Base-by-base conservation (phyloP, 2,113 vertebrate genomes). In the Baryphthengus martii region DNA sequence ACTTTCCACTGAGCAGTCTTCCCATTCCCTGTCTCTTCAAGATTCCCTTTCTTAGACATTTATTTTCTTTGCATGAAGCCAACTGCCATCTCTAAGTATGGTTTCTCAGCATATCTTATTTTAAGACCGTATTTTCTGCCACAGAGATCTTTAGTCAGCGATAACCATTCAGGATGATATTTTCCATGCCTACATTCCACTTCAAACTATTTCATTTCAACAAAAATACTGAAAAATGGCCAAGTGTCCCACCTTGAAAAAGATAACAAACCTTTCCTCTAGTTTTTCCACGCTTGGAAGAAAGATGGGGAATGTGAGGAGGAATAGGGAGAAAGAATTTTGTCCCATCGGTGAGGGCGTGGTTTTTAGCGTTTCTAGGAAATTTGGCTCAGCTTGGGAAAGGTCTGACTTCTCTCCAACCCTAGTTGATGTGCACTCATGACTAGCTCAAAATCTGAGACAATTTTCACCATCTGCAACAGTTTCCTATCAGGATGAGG, bases 391-490 rank as follows among this genome's bases (percentile, higher is more conserved):
- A 49, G 10, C 26, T 66, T 59, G 35, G 35, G 18, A 52, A 65
- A 73, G 9, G 11, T 4, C 23, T 5, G 15, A 33, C 15, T 58
- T 59, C 17, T 80, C 29, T 47, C 17, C 90, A 70, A 35, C 13
- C 19, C 17, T 20, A 25, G 1, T 1, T 50, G 13, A 28, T 2
- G 5, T 20, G 37, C 8, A 44, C 3, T 62, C 35, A 23, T 12
- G 37, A 24, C 56, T 59, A 67, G 55, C 26, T 66, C 11, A 71
- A 53, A 77, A 84, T 42, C 26, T 28, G 18, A 76, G 61, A 9
- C 35, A 23, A 74, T 63, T 87, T 83, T 52, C 65, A 44, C n/a
- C 28, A 31, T 47, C 35, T 63, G 59, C 42, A 52, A n/a, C 14
- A 10, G 12, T 6, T 8, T 74, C 6, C 33, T 33, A 3, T 24